phyloP scores from a whole-genome alignment of 2,888 invertebrate genomes.

The Dione juno region DNA sequence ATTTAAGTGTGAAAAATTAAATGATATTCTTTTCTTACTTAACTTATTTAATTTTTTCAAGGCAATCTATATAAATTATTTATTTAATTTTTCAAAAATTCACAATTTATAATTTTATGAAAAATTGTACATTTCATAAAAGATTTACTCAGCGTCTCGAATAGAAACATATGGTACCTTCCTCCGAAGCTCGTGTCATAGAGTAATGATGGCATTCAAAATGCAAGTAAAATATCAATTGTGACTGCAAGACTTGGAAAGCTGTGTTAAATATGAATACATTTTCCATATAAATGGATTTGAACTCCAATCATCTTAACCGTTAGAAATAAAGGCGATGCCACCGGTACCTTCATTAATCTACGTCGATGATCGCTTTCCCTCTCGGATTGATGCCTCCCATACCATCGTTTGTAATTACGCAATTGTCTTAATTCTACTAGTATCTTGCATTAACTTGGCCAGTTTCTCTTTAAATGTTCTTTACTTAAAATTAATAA shows the following conservation, averaged over 20 bases:
- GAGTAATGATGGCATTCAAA: conserved; percentile 25
- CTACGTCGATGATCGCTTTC: conserved; percentile 49
- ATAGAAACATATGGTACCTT: neutral
- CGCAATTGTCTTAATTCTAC: conserved; percentile 45
- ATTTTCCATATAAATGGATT: conserved; percentile 39
- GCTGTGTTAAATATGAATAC: conserved; percentile 36
- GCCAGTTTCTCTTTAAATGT: conserved; percentile 31
- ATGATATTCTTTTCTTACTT: no score
- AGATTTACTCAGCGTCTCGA: neutral
- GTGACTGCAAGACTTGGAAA: conserved; percentile 27
- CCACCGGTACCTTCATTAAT: conserved; percentile 46
- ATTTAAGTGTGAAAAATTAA: no score
- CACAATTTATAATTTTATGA: no score
- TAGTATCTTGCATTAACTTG: conserved; percentile 15
- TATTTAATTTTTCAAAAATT: no score
- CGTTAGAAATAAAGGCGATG: conserved; percentile 39
- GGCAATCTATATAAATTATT: no score
- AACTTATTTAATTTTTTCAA: no score
- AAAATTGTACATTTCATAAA: neutral
- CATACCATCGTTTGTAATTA: conserved; percentile 48
- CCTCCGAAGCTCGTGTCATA: conserved; percentile 3
- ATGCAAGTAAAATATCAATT: conserved; percentile 32
- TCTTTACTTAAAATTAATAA: conserved; percentile 10
- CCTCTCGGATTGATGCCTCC: conserved; percentile 49
- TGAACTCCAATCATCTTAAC: conserved; percentile 37